These are phyloP conservation scores for Phalanger gymnotis DNA, from an alignment of 2,797 vertebrate genomes.

Conservation along the genomic window DNA sequence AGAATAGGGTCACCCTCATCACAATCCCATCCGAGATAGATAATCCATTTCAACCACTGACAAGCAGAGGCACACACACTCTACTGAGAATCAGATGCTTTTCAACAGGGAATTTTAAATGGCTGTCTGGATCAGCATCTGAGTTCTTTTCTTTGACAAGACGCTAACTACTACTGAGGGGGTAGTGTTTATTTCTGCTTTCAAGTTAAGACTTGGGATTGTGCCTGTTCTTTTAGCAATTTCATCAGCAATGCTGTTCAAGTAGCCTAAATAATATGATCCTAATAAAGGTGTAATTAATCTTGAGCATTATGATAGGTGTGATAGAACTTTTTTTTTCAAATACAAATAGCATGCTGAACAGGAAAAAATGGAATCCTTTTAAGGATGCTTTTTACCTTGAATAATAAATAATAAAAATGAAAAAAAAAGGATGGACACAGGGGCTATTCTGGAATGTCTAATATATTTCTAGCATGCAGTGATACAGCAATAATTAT, in stretches of 20 bases:
- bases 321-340: slow-evolving; percentile 58
- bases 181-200: neutral
- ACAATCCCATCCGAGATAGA: slow-evolving; percentile 82
- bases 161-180: slow-evolving; percentile 15
- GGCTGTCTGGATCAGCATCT: slow-evolving; percentile 57
- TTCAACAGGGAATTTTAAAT: slow-evolving; percentile 51
- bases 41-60: slow-evolving; percentile 84
- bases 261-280: slow-evolving; percentile 64
- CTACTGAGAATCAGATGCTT: slow-evolving; percentile 73
- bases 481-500: neutral
- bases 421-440: slow-evolving; percentile 3
- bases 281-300: slow-evolving; percentile 70
- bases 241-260: slow-evolving; percentile 58
- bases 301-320: slow-evolving; percentile 67
- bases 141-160: slow-evolving; percentile 46
- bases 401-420: slow-evolving; percentile 40
- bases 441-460: neutral
- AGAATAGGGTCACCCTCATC: slow-evolving; percentile 87
- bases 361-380: slow-evolving; percentile 39
- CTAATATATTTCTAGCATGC: neutral
- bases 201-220: slow-evolving; percentile 50
- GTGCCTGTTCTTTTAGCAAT: slow-evolving; percentile 53
- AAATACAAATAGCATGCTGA: slow-evolving; percentile 62
- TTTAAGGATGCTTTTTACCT: slow-evolving; percentile 65
- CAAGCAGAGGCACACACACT: slow-evolving; percentile 81